These are phyloP conservation scores for Caenorhabditis sinica DNA, from an alignment of 2,888 invertebrate species.

Conservation along the genomic window DNA sequence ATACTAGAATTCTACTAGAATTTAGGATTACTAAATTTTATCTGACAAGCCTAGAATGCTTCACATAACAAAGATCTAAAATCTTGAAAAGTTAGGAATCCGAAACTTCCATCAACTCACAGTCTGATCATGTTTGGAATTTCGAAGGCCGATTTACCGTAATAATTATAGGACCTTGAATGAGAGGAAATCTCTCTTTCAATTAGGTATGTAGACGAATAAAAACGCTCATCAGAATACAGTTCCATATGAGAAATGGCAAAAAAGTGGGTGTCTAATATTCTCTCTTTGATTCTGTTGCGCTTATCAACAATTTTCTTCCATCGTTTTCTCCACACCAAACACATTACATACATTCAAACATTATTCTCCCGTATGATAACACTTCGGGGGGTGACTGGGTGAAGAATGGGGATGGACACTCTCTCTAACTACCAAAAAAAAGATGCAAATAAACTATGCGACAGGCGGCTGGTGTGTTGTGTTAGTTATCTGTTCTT, in stretches of 20 bases:
- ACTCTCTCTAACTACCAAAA: constrained; percentile 20
- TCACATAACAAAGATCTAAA: no score
- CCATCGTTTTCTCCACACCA: background rate
- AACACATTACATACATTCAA: constrained; percentile 20
- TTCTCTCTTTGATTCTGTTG: background rate
- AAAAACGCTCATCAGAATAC: background rate
- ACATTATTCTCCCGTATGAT: constrained; percentile 38
- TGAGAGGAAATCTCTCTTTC: background rate
- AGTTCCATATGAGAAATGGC: constrained; percentile 23
- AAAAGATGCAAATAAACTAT: constrained; percentile 41
- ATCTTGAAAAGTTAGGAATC: no score
- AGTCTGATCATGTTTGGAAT: no score
- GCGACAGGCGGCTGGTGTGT: constrained; percentile 1
- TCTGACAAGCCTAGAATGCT: no score
- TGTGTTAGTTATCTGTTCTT: constrained; percentile 40
- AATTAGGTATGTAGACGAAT: background rate
- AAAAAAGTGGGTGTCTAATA: constrained; percentile 6
- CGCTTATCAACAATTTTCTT: constrained; percentile 10
- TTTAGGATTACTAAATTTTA: no score
- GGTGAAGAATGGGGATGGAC: constrained; percentile 1
- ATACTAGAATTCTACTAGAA: no score
- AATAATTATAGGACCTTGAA: constrained; percentile 1
- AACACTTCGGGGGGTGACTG: constrained; percentile 24
- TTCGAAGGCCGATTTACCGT: background rate
- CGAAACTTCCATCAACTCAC: no score